Percentiles rank a stretch among this genome's conserved stretches.
Conservation (phyloP, 37 sponge, comb jelly and placozoan species). For the Ianthella basta region DNA sequence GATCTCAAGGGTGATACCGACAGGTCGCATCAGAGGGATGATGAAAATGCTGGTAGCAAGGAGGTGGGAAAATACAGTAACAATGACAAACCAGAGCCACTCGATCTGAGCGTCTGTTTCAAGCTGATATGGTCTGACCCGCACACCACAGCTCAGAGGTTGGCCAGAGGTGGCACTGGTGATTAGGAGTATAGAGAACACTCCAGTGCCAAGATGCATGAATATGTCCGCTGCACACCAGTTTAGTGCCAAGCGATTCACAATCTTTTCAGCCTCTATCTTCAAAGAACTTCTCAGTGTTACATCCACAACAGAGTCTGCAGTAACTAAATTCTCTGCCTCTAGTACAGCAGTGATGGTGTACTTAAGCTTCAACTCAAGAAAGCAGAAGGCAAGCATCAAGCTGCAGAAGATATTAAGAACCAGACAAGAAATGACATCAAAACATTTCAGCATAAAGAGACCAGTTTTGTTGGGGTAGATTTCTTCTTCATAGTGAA, state of each 20-base stretch:
- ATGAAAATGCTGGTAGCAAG: conserved; percentile 1
- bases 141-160: conserved; percentile 21
- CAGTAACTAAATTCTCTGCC: background rate
- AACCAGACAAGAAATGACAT: background rate
- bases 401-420: background rate
- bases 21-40: conserved; percentile 25
- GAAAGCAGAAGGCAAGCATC: conserved; percentile 20
- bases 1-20: conserved; percentile 2
- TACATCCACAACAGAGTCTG: background rate
- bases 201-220: conserved; percentile 8
- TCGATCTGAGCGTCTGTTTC: background rate
- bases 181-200: background rate
- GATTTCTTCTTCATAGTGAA: background rate
- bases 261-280: background rate
- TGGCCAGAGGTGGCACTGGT: background rate
- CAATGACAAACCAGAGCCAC: conserved; percentile 11
- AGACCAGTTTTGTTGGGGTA: background rate
- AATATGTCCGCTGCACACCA: conserved; percentile 23
- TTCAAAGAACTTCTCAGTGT: background rate
- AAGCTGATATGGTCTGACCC: background rate
- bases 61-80: conserved; percentile 4
- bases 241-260: background rate
- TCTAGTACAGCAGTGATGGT: background rate
- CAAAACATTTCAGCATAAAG: background rate
- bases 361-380: conserved; percentile 25